These are phyloP conservation scores for Frankliniella intonsa DNA, from an alignment of 2,888 invertebrate species.

Conservation along the genomic window DNA sequence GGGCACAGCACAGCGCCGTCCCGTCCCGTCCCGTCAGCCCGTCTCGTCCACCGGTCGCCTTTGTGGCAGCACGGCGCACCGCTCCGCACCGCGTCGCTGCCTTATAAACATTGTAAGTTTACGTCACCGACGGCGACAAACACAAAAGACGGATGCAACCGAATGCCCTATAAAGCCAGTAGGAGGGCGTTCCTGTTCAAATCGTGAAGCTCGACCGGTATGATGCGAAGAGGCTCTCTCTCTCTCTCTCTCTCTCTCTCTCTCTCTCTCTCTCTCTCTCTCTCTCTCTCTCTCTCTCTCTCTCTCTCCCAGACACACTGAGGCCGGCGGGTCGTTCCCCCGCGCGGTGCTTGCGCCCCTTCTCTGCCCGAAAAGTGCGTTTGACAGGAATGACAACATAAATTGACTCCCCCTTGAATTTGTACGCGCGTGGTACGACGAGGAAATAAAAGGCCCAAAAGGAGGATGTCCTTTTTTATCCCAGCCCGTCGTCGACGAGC, in stretches of 20 bases:
- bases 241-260: background rate
- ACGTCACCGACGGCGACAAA: conserved; percentile 15
- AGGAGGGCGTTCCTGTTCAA: background rate
- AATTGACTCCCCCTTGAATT: conserved; percentile 16
- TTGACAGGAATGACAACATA: conserved; percentile 11
- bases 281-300: background rate
- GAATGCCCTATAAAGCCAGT: background rate
- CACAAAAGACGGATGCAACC: conserved; percentile 19
- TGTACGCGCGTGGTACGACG: conserved; percentile 7
- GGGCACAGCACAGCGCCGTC: background rate
- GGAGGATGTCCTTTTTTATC: background rate
- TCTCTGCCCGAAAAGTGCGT: background rate
- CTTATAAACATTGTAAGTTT: conserved; percentile 23
- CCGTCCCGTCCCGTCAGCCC: background rate
- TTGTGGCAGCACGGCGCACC: background rate
- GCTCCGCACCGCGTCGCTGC: background rate
- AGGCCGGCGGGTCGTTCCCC: no score
- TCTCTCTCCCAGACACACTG: background rate
- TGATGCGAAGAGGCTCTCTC: background rate
- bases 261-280: background rate
- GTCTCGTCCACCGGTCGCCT: background rate
- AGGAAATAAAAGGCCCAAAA: background rate
- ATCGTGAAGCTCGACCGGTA: background rate
- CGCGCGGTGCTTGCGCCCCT: no score
- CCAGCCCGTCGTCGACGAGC: background rate